Percentiles rank a stretch among this genome's conserved stretches.
Conservation (phyloP, 2,888 invertebrate genomes). For the Eupithecia exiguata region DNA sequence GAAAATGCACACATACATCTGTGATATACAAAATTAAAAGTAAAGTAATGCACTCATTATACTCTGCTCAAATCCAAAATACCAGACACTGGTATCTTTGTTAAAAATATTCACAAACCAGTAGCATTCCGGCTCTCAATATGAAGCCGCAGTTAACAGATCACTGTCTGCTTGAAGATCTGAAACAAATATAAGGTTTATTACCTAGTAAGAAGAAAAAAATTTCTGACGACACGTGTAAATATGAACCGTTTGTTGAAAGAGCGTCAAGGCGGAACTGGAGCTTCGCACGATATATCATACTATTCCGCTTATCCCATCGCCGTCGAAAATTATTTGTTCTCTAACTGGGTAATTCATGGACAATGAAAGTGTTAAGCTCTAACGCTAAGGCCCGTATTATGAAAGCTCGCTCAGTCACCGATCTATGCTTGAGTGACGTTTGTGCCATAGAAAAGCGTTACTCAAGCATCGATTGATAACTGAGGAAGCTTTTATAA, state of each 20-base stretch:
- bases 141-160: constrained; percentile 71
- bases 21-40: constrained; percentile 70
- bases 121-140: constrained; percentile 67
- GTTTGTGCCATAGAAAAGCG: too few relatives aligned
- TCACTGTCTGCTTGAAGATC: constrained; percentile 62
- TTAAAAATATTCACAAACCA: constrained; percentile 75
- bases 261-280: not conserved
- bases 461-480: too few relatives aligned
- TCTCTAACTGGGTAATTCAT: too few relatives aligned
- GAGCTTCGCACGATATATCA: not conserved
- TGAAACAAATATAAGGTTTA: constrained; percentile 58
- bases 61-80: constrained; percentile 66
- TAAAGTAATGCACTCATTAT: constrained; percentile 62
- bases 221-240: not conserved
- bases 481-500: too few relatives aligned
- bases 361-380: too few relatives aligned
- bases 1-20: constrained; percentile 77
- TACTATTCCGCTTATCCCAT: too few relatives aligned
- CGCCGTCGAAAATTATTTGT: too few relatives aligned
- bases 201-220: not conserved
- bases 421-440: too few relatives aligned
- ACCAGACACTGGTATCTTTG: constrained; percentile 66
- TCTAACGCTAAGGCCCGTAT: too few relatives aligned
- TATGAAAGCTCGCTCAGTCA: too few relatives aligned
- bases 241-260: not conserved